phyloP scores from a whole-genome alignment of 1,140 invertebrate species.

The Mycetomoellerius zeteki region DNA sequence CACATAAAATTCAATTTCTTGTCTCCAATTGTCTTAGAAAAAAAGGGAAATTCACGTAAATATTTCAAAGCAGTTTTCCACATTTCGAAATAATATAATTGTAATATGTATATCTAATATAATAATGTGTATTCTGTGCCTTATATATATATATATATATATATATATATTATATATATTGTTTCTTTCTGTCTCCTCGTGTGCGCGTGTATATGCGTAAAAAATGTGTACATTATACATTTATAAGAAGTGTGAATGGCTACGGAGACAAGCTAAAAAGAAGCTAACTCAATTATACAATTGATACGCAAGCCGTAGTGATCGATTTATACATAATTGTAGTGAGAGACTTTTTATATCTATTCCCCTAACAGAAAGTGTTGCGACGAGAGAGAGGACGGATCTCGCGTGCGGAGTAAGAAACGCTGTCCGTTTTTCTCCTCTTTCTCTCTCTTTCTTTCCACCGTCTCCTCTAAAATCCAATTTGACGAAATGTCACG shows the following conservation, averaged over 20 bases:
- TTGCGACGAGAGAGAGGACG: background rate
- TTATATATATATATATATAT: constrained; percentile 57
- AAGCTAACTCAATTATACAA: constrained; percentile 41
- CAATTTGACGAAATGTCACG: background rate
- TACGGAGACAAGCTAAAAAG: constrained; percentile 39
- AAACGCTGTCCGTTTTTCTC: background rate
- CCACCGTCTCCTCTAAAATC: background rate
- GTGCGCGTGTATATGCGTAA: constrained; percentile 23
- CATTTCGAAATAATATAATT: constrained; percentile 28
- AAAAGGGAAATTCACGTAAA: background rate
- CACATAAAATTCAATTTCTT: background rate
- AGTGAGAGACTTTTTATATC: constrained; percentile 43
- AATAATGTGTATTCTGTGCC: constrained; percentile 77
- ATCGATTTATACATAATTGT: constrained; percentile 35
- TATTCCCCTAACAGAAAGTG: background rate
- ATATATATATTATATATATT: background rate
- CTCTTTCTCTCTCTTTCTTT: background rate
- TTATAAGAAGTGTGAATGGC: constrained; percentile 33
- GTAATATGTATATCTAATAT: constrained; percentile 33
- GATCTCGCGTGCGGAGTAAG: background rate
- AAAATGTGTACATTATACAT: constrained; percentile 37
- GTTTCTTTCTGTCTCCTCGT: constrained; percentile 62
- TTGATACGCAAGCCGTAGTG: constrained; percentile 35
- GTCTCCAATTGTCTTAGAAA: background rate
- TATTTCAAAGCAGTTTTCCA: constrained; percentile 40